phyloP scores from a whole-genome alignment of 2,888 invertebrate species.

The Sarcophaga subvicina region DNA sequence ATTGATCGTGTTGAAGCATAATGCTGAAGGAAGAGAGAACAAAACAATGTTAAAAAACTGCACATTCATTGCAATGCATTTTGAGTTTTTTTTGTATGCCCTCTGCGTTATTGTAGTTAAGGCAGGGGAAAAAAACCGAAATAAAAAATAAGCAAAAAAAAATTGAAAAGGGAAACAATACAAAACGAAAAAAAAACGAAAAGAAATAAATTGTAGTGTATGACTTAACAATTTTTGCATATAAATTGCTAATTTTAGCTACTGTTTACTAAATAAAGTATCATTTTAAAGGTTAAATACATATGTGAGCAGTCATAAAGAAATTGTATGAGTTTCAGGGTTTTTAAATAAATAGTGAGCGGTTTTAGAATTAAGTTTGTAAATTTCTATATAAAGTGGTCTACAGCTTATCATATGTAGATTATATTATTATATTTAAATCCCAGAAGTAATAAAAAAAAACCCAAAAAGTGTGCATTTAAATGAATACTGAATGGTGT shows the following conservation, averaged over 20 bases:
- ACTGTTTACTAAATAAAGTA: neutral
- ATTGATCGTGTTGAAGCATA: neutral
- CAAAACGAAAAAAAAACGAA: neutral
- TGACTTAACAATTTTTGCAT: conserved; percentile 61
- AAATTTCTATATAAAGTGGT: too few relatives aligned
- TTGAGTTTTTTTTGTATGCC: neutral
- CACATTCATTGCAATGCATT: conserved; percentile 46
- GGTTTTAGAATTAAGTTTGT: too few relatives aligned
- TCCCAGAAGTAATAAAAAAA: too few relatives aligned
- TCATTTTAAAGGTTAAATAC: conserved; percentile 46
- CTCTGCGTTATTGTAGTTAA: neutral
- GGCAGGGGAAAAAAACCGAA: neutral
- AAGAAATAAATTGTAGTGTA: conserved; percentile 1
- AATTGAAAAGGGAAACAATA: neutral
- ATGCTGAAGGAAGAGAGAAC: neutral
- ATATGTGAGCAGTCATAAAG: neutral
- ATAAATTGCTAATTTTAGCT: conserved; percentile 48
- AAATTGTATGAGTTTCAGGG: neutral
- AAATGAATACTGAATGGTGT: too few relatives aligned
- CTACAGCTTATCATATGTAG: too few relatives aligned
- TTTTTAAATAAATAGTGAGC: neutral
- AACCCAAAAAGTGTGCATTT: too few relatives aligned
- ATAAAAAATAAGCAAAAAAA: neutral
- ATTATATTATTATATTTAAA: too few relatives aligned
- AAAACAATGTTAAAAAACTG: conserved; percentile 7